Conservation (phyloP, 2,888 invertebrate genomes). For the Panopea generosa region DNA sequence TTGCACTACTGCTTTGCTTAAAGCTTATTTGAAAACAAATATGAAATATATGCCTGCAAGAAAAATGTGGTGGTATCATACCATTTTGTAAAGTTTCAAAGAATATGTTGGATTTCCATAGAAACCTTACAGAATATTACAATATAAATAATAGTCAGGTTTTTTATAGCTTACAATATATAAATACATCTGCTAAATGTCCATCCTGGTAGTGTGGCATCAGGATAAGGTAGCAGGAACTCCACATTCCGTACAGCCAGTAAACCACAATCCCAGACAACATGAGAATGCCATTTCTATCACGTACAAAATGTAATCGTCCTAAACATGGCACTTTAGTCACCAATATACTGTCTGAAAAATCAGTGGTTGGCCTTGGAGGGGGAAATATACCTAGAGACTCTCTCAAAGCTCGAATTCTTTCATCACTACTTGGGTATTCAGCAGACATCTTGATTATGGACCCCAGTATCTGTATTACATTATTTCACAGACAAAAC, state of each 20-base stretch:
- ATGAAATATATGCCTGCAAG: too few species aligned
- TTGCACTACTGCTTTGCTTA: too few species aligned
- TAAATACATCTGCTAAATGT: conserved; percentile 54
- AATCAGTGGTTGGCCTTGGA: conserved; percentile 16
- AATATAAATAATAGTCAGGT: too few species aligned
- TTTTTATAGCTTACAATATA: conserved; percentile 79
- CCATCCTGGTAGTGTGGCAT: conserved; percentile 78
- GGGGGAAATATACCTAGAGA: neutral
- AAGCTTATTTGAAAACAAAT: too few species aligned
- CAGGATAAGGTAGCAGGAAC: conserved; percentile 75
- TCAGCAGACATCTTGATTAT: too few species aligned
- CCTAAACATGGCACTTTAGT: conserved; percentile 42
- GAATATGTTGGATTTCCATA: too few species aligned
- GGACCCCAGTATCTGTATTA: too few species aligned
- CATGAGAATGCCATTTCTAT: conserved; percentile 70
- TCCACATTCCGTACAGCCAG: conserved; percentile 81
- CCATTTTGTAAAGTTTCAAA: too few species aligned
- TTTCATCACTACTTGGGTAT: too few species aligned
- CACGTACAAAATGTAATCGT: conserved; percentile 57
- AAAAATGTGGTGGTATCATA: too few species aligned
- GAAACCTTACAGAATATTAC: too few species aligned
- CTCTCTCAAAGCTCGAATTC: conserved; percentile 9
- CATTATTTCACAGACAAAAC: too few species aligned
- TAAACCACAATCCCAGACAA: conserved; percentile 73
- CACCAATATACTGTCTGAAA: conserved; percentile 25